phyloP scores from a whole-genome alignment of 2,888 invertebrate genomes.

The Sipha maydis region DNA sequence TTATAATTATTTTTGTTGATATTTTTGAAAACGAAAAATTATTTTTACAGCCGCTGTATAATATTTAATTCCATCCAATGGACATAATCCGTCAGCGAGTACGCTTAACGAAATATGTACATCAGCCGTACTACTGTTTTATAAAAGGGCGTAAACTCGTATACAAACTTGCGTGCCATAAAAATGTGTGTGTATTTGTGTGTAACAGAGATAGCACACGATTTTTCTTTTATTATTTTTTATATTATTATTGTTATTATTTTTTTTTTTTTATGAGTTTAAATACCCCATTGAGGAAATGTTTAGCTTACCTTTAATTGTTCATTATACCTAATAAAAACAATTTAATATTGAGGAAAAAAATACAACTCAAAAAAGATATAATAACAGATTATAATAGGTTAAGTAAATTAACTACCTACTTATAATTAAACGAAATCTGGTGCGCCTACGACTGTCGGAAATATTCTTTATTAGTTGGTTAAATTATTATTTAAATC shows the following conservation, averaged over 20 bases:
- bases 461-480: not conserved
- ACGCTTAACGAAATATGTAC: not conserved
- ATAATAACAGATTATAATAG: no score
- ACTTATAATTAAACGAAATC: not conserved
- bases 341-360: not conserved
- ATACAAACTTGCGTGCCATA: constrained; percentile 24
- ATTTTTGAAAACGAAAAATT: not conserved
- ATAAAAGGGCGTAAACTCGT: constrained; percentile 17
- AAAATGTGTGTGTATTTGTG: not conserved
- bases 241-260: not conserved
- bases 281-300: not conserved
- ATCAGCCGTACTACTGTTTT: not conserved
- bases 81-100: not conserved
- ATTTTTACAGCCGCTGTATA: not conserved
- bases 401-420: not conserved
- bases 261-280: not conserved
- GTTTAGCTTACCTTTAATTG: not conserved
- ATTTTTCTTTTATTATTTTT: not conserved
- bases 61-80: not conserved
- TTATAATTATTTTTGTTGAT: not conserved
- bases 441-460: not conserved
- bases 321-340: constrained; percentile 18
- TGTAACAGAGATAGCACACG: not conserved
- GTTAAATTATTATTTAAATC: not conserved
- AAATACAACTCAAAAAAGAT: not conserved